Evolutionary conservation across 2,113 vertebrate species (phyloP).

Genomic region (Macaca mulatta): DNA sequence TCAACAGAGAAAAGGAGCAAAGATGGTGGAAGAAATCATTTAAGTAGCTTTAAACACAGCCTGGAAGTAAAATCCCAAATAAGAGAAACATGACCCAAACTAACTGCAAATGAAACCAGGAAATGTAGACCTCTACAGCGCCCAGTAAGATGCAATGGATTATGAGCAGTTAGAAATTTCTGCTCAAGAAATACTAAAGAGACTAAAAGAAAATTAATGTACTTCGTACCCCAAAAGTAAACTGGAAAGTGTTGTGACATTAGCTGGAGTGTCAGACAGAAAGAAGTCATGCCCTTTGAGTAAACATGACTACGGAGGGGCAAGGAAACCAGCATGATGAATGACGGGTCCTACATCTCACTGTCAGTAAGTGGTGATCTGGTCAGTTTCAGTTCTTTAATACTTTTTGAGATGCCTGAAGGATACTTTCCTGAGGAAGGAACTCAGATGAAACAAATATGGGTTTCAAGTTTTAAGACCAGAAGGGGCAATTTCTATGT

Average conservation of each 20-base stretch:
- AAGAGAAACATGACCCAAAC: neutral
- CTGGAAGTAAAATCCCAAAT: neutral
- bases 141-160: neutral
- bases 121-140: neutral
- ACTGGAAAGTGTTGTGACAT: neutral
- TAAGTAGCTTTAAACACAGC: neutral
- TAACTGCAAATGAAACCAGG: neutral
- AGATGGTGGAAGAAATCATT: neutral
- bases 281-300: neutral
- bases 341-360: too few relatives aligned
- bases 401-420: too few relatives aligned
- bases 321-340: too few relatives aligned
- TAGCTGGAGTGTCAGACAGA: neutral
- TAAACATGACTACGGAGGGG: neutral
- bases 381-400: too few relatives aligned
- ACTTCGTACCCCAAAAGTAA: neutral
- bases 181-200: neutral
- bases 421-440: too few relatives aligned
- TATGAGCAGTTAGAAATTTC: neutral
- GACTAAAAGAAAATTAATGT: neutral
- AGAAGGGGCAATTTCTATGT: too few relatives aligned
- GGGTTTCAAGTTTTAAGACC: too few relatives aligned
- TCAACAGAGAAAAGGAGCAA: neutral
- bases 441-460: too few relatives aligned
- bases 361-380: too few relatives aligned